phyloP scores from a whole-genome alignment of 2,113 vertebrate genomes.

The Tychaedon coryphoeus region DNA sequence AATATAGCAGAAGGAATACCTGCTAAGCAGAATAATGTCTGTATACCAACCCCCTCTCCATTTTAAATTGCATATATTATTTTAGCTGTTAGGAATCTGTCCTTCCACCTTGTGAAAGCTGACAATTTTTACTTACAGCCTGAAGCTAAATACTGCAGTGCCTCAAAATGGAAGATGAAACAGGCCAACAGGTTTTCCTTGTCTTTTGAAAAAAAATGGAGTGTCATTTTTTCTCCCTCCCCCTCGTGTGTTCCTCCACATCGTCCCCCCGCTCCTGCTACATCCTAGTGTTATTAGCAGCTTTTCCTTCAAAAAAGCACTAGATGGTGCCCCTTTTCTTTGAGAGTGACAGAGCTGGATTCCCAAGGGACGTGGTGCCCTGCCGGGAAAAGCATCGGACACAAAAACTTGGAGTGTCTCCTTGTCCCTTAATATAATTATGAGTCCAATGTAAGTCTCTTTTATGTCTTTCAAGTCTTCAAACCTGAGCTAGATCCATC shows the following conservation, averaged over 20 bases:
- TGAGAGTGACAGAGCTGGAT: slow-evolving; percentile 50
- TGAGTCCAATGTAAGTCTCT: not conserved
- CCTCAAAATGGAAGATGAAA: slow-evolving; percentile 58
- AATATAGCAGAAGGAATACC: not conserved
- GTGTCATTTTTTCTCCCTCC: slow-evolving; percentile 48
- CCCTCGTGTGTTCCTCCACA: not conserved
- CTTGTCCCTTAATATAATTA: not conserved
- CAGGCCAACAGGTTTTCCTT: slow-evolving; percentile 61
- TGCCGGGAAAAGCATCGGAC: slow-evolving; percentile 41
- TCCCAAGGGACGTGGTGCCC: slow-evolving; percentile 61
- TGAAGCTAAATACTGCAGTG: slow-evolving; percentile 25
- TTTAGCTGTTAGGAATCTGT: not conserved
- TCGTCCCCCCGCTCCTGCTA: not conserved
- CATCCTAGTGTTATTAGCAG: slow-evolving; percentile 18
- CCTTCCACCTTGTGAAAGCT: slow-evolving; percentile 19
- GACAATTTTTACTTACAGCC: slow-evolving; percentile 35
- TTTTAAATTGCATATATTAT: slow-evolving; percentile 48
- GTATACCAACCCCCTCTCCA: not conserved
- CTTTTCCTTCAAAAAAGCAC: slow-evolving; percentile 86
- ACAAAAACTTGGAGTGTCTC: slow-evolving; percentile 12
- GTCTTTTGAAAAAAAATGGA: slow-evolving; percentile 36
- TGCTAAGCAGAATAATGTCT: not conserved
- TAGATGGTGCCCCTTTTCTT: slow-evolving; percentile 95
- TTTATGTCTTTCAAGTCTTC: not conserved
- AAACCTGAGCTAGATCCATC: not conserved